Percentiles rank a stretch among this genome's conserved stretches.
Conservation (phyloP, 1,140 invertebrate species). For the Drosophila bifasciata region DNA sequence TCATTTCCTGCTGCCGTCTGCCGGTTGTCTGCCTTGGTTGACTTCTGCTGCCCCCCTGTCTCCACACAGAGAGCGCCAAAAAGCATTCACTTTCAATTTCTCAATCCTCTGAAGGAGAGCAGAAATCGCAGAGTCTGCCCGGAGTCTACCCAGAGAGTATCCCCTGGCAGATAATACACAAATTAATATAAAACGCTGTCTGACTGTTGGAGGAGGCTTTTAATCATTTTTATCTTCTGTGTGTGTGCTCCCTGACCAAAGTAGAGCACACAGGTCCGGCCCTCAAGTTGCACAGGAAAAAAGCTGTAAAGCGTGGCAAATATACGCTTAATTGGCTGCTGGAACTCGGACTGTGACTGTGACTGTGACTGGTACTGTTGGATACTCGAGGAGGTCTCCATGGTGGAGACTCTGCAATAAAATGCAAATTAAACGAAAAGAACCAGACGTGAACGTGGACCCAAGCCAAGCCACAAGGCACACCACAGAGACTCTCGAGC, state of each 20-base stretch:
- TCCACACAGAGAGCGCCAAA: constrained; percentile 38
- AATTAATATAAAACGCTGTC: constrained; percentile 74
- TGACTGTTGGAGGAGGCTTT: constrained; percentile 62
- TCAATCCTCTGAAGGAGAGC: constrained; percentile 29
- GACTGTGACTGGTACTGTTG: neutral
- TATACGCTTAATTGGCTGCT: constrained; percentile 81
- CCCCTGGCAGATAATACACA: constrained; percentile 55
- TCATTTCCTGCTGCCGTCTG: constrained; percentile 71
- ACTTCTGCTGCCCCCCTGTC: constrained; percentile 1
- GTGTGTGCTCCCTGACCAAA: constrained; percentile 55
- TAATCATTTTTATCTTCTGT: constrained; percentile 80
- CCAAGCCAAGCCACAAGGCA: constrained; percentile 22
- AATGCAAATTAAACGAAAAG: constrained; percentile 83
- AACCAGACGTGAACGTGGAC: constrained; percentile 9
- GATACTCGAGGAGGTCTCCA: constrained; percentile 14
- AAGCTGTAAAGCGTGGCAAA: constrained; percentile 83
- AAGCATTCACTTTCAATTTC: constrained; percentile 79
- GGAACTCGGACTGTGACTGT: too few species aligned
- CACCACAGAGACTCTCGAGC: constrained; percentile 17
- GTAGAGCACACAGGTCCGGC: constrained; percentile 60
- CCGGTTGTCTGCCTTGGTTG: neutral
- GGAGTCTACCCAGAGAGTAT: neutral
- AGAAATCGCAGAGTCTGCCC: neutral
- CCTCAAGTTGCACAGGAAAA: constrained; percentile 44
- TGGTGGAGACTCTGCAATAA: constrained; percentile 63